A percentile compares a stretch with the other conserved stretches of the same genome.
Conservation (phyloP, 2,888 invertebrate genomes). For the Aphidoletes aphidimyza region DNA sequence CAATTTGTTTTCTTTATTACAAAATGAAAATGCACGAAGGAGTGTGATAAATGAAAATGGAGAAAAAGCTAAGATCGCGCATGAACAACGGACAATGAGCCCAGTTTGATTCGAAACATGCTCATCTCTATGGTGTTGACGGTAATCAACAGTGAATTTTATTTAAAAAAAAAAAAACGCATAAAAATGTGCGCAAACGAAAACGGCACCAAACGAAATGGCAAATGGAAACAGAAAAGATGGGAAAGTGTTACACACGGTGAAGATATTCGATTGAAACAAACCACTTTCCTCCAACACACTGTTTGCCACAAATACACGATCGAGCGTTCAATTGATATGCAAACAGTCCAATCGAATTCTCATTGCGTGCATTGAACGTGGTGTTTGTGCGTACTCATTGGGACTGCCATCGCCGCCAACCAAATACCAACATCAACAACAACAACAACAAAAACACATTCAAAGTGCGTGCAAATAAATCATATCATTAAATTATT, state of each 20-base stretch:
- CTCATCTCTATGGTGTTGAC: background rate
- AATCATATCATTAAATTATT: constrained; percentile 50
- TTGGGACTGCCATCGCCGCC: background rate
- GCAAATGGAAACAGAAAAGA: constrained; percentile 4
- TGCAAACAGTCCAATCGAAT: constrained; percentile 9
- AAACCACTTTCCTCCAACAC: constrained; percentile 10
- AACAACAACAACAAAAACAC: background rate
- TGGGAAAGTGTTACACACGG: constrained; percentile 7
- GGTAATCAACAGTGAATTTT: background rate
- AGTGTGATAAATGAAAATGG: constrained; percentile 22
- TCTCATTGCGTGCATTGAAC: background rate
- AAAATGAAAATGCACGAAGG: constrained; percentile 42
- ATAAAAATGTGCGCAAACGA: background rate
- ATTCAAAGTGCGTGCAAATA: constrained; percentile 47
- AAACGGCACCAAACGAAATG: background rate
- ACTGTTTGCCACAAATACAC: background rate
- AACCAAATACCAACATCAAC: constrained; percentile 47
- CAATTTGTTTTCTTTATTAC: constrained; percentile 53
- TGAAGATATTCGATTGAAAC: background rate
- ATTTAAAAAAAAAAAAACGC: background rate
- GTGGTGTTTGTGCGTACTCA: constrained; percentile 3
- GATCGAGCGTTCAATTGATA: background rate
- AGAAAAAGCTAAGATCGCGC: background rate
- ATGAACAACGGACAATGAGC: background rate
- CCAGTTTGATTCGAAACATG: background rate